Conservation (phyloP, 2,113 vertebrate species). For the Clinocottus analis region DNA sequence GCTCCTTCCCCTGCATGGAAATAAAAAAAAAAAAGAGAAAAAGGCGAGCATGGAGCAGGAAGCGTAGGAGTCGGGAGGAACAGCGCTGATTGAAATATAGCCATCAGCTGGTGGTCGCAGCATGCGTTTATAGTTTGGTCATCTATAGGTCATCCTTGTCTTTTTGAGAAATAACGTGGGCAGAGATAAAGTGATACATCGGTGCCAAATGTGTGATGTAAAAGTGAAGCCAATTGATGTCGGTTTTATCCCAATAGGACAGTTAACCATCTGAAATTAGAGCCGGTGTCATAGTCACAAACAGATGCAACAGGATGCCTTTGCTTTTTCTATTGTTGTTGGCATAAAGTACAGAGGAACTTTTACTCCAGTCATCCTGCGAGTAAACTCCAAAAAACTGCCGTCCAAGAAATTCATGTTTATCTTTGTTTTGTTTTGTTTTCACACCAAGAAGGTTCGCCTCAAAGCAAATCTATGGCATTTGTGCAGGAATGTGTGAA, state of each 20-base stretch:
- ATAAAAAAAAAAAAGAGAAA: constrained; percentile 69
- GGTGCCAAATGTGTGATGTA: background rate
- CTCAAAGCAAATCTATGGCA: background rate
- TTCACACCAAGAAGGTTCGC: background rate
- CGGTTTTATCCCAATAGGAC: background rate
- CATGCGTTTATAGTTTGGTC: constrained; percentile 43
- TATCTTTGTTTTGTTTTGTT: background rate
- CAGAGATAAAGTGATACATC: background rate
- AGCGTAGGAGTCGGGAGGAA: constrained; percentile 74
- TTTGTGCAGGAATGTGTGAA: background rate
- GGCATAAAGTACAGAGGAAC: background rate
- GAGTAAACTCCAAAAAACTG: background rate
- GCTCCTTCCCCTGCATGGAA: constrained; percentile 68
- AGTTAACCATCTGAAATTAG: background rate
- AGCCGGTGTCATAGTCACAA: background rate
- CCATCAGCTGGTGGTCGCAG: constrained; percentile 67
- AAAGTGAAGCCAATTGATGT: background rate
- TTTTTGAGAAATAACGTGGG: background rate
- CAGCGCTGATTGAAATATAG: constrained; percentile 78
- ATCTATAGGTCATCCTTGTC: constrained; percentile 14
- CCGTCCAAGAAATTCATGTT: background rate
- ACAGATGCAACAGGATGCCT: background rate
- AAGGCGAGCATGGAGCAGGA: constrained; percentile 64
- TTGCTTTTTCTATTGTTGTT: background rate
- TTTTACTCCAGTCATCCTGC: background rate